Evolutionary conservation across 2,888 invertebrate genomes (phyloP), one percentile per base, ranked within the genome.

Genomic region (Onchidella celtica): DNA sequence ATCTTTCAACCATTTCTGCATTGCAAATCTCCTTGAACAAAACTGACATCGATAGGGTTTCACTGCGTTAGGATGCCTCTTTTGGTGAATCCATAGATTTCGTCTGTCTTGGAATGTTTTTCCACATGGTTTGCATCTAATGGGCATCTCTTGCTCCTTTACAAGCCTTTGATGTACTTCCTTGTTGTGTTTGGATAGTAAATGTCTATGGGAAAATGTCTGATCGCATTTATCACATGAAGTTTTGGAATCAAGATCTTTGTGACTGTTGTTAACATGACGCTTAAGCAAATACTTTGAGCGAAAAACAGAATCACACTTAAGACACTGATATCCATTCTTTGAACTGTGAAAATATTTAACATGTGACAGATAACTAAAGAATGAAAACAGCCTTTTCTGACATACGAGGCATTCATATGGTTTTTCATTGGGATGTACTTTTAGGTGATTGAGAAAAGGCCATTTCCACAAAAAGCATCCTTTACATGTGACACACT

Each of bases 1-100:
- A 17, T 73, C 61, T 11, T 36, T 24, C 21, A 73, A 61, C 73
- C 73, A 73, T 36, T 59, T 73, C 14, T 61, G 34, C 73, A 73
- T 24, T 14, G 73, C 61, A 73, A 73, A 73, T 36, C 17, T 59
- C 24, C 14, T 34, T n/a, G 24, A n/a, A 38, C 73, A 73, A 11
- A 73, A 36, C 32, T 73, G 3, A 61, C 73, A 73, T 73, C 36
- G 34, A 24, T 36, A 73, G n/a, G 73, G 61, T n/a, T 73, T 59
- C 14, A 61, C 1, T 36, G 73, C 59, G 59, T 73, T 59, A 34
- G 73, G 27, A 38, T 73, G 73, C 34, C 73, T 57, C 61, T 61
- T 73, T 36, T 59, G n/a, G 32, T 73, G 73, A 36, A 73, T 73
- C 59, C 32, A 73, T n/a, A 73, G 61, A 24, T 61, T 57, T 73